These are phyloP conservation scores for Desmophyllum pertusum DNA, from an alignment of 92 coral and sea anemone genomes.

Conservation along the genomic window DNA sequence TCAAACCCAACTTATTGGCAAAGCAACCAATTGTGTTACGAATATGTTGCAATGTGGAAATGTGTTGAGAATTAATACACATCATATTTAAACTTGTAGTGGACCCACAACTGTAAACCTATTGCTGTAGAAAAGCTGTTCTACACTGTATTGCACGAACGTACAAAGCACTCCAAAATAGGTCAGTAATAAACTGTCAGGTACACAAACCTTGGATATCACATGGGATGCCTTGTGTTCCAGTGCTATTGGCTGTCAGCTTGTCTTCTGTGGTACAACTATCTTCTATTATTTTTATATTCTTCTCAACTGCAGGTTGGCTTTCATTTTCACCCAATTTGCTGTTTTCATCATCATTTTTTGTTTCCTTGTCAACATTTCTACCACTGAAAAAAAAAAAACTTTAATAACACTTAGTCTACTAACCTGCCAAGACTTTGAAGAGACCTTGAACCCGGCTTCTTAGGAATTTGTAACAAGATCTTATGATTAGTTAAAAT, in stretches of 20 bases:
- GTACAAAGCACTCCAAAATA: not conserved
- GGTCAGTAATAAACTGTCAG: not conserved
- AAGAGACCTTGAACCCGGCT: not conserved
- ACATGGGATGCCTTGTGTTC: not conserved
- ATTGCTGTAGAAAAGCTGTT: not conserved
- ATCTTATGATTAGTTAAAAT: not conserved
- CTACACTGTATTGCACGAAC: not conserved
- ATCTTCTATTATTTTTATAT: not conserved
- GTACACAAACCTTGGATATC: conserved; percentile 23
- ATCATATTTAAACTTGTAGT: not conserved
- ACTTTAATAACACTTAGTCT: not conserved
- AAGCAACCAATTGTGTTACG: too few species aligned
- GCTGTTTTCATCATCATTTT: not conserved
- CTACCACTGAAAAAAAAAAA: not conserved
- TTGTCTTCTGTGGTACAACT: not conserved
- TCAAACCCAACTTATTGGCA: too few species aligned
- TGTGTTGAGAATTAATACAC: not conserved
- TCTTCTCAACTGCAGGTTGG: not conserved
- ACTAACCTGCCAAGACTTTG: not conserved
- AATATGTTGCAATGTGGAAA: too few species aligned
- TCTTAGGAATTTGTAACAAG: not conserved
- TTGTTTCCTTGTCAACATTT: not conserved
- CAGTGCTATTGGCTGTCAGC: not conserved
- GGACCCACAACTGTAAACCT: not conserved
- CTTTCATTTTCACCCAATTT: not conserved